Percentiles rank a stretch among this genome's conserved stretches.
Conservation (phyloP, 2,113 vertebrate species). For the Dryoscopus gambensis region DNA sequence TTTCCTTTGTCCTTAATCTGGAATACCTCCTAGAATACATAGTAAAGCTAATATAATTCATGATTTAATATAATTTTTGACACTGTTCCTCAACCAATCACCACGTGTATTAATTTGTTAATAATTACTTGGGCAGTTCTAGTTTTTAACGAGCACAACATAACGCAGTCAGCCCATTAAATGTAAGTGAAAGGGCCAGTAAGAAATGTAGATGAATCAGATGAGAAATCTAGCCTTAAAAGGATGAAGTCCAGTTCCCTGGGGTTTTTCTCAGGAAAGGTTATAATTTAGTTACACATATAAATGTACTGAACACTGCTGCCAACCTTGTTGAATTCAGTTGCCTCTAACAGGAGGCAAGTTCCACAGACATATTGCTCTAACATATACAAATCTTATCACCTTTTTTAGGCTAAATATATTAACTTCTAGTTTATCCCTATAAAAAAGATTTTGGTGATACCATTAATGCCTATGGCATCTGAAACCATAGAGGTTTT, state of each 20-base stretch:
- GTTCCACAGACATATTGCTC: background rate
- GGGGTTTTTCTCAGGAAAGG: background rate
- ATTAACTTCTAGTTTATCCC: background rate
- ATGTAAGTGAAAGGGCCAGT: background rate
- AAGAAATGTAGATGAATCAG: background rate
- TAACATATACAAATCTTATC: background rate
- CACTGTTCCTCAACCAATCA: background rate
- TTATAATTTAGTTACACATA: background rate
- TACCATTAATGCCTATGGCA: background rate
- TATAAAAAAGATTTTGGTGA: background rate
- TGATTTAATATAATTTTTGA: background rate
- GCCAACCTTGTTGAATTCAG: background rate
- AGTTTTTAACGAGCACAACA: background rate
- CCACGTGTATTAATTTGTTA: background rate
- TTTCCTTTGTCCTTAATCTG: background rate
- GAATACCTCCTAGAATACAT: background rate
- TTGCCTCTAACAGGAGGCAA: background rate
- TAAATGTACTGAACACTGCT: background rate
- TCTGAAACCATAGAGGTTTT: background rate
- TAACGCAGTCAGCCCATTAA: background rate
- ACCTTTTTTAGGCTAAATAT: background rate
- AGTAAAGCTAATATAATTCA: background rate
- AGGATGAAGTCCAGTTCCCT: background rate
- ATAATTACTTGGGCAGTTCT: background rate
- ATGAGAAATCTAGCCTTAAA: background rate